These are phyloP conservation scores for Dolichallabes microphthalmus DNA, from an alignment of 2,113 vertebrate genomes.

Conservation along the genomic window DNA sequence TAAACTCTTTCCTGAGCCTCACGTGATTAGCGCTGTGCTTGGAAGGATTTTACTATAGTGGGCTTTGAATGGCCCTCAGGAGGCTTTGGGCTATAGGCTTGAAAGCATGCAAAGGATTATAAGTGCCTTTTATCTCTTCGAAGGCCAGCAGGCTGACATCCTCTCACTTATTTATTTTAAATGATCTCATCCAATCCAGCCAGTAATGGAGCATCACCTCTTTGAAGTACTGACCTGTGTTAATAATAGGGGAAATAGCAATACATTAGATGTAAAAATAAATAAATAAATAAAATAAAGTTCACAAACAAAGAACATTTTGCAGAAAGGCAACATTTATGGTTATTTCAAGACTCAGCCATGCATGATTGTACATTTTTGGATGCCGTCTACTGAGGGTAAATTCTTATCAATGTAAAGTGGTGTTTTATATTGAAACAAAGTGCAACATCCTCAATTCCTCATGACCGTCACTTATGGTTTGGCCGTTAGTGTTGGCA, in stretches of 20 bases:
- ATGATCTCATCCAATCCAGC: constrained; percentile 41
- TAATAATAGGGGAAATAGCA: constrained; percentile 26
- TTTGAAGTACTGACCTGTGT: constrained; percentile 29
- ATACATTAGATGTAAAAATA: neutral
- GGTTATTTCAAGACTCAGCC: neutral
- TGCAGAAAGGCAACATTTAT: neutral
- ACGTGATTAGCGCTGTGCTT: constrained; percentile 19
- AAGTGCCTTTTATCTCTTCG: constrained; percentile 53
- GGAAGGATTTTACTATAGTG: neutral
- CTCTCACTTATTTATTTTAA: constrained; percentile 44
- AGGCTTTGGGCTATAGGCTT: constrained; percentile 38
- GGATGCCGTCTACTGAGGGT: neutral
- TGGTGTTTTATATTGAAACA: constrained; percentile 7
- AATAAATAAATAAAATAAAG: too few relatives aligned
- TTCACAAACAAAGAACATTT: neutral
- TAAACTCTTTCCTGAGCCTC: constrained; percentile 20
- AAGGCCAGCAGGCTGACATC: constrained; percentile 47
- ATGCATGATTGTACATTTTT: neutral
- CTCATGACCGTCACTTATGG: neutral
- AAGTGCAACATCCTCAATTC: constrained; percentile 9
- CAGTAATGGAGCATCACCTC: constrained; percentile 26
- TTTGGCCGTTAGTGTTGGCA: neutral
- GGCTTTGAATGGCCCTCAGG: constrained; percentile 34
- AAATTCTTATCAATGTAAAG: neutral
- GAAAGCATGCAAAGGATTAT: constrained; percentile 47